Conservation (phyloP, 2,888 invertebrate species). For the Drosophila kanekoi region DNA sequence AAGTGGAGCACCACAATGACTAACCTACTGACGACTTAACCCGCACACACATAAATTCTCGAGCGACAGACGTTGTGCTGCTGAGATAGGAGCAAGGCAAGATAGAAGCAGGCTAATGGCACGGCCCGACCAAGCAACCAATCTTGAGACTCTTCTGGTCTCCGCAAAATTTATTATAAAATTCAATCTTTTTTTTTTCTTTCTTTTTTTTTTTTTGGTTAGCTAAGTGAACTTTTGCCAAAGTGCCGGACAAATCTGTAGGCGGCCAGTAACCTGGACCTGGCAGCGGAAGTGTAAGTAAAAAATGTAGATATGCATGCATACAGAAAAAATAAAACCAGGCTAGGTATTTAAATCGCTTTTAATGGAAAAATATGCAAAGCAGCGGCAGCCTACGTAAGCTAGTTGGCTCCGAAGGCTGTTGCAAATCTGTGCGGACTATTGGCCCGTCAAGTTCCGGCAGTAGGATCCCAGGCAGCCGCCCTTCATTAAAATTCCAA, state of each 20-base stretch:
- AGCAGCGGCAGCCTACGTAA: slow-evolving; percentile 63
- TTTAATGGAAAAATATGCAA: slow-evolving; percentile 81
- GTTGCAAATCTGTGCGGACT: slow-evolving; percentile 72
- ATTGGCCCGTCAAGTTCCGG: slow-evolving; percentile 47
- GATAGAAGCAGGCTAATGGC: slow-evolving; percentile 33
- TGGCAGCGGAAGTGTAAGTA: slow-evolving; percentile 30
- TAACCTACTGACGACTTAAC: slow-evolving; percentile 73
- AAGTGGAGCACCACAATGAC: slow-evolving; percentile 20
- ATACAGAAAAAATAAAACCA: slow-evolving; percentile 43
- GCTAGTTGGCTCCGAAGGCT: slow-evolving; percentile 47
- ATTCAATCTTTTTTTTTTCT: slow-evolving; percentile 62
- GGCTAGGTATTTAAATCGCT: slow-evolving; percentile 75
- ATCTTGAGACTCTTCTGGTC: slow-evolving; percentile 59
- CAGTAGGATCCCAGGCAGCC: slow-evolving; percentile 15
- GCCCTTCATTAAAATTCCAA: slow-evolving; percentile 77
- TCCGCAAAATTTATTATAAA: slow-evolving; percentile 73
- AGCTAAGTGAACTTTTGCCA: slow-evolving; percentile 56
- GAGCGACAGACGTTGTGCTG: slow-evolving; percentile 44
- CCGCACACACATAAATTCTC: slow-evolving; percentile 65
- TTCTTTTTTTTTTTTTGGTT: slow-evolving; percentile 3
- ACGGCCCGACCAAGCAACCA: slow-evolving; percentile 23
- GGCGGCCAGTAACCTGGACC: slow-evolving; percentile 35
- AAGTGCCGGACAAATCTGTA: slow-evolving; percentile 57
- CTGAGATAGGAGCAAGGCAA: slow-evolving; percentile 34
- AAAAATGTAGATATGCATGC: slow-evolving; percentile 26